phyloP scores from a whole-genome alignment of 1,140 invertebrate genomes.

The Lepidostoma basale region DNA sequence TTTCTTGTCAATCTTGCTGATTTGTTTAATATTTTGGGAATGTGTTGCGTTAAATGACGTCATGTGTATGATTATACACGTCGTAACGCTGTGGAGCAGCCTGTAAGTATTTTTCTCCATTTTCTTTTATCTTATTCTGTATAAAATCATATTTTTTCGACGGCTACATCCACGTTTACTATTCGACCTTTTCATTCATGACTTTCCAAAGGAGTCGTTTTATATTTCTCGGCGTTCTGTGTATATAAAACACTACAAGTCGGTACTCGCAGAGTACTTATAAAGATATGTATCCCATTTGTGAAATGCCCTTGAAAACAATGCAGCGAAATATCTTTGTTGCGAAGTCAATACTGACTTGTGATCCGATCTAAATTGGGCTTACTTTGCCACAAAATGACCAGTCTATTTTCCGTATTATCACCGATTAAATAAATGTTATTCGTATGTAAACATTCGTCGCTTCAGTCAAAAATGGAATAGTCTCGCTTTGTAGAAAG shows the following conservation, averaged over 20 bases:
- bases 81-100: conserved; percentile 56
- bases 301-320: conserved; percentile 60
- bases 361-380: not conserved
- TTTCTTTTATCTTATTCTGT: conserved; percentile 45
- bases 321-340: conserved; percentile 55
- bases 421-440: not conserved
- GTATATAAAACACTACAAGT: conserved; percentile 22
- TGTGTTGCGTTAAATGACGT: conserved; percentile 62
- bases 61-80: conserved; percentile 62
- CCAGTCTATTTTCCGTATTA: not conserved
- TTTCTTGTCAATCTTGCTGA: conserved; percentile 52
- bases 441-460: conserved; percentile 4
- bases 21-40: conserved; percentile 61
- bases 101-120: conserved; percentile 62
- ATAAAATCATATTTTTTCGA: conserved; percentile 23
- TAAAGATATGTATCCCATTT: conserved; percentile 44
- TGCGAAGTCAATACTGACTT: conserved; percentile 31
- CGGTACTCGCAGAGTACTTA: conserved; percentile 11
- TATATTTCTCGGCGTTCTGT: conserved; percentile 19
- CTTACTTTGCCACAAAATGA: not conserved
- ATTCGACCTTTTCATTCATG: conserved; percentile 31
- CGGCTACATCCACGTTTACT: not conserved
- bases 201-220: conserved; percentile 13
- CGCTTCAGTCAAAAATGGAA: conserved; percentile 55
- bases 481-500: conserved; percentile 54